Evolutionary conservation across 2,113 vertebrate species (phyloP).

Genomic region (Gambusia holbrooki): DNA sequence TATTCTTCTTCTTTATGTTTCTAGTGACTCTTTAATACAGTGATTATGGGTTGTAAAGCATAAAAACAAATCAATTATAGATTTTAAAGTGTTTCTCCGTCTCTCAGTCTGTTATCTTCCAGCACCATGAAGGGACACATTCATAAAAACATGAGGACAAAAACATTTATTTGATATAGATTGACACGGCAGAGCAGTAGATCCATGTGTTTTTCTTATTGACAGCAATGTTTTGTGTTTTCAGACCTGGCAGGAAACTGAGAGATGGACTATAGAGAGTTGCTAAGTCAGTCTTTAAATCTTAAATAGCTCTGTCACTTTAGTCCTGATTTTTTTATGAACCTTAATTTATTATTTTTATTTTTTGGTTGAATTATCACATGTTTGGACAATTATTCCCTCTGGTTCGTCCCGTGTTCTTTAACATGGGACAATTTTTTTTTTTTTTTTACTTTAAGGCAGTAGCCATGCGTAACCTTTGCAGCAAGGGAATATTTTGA

Average conservation of each 20-base stretch:
- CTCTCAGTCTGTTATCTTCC: neutral
- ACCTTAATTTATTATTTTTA: too few relatives aligned
- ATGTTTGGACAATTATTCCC: too few relatives aligned
- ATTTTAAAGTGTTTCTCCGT: neutral
- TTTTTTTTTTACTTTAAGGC: too few relatives aligned
- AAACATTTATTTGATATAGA: neutral
- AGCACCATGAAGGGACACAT: slow-evolving; percentile 1
- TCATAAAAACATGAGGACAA: neutral
- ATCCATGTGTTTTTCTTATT: slow-evolving; percentile 39
- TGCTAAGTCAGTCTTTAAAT: slow-evolving; percentile 48
- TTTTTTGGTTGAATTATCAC: too few relatives aligned
- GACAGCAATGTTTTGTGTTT: slow-evolving; percentile 49
- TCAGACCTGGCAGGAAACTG: slow-evolving; percentile 61
- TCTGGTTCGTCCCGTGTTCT: too few relatives aligned
- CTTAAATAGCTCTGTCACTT: slow-evolving; percentile 6
- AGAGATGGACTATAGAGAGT: slow-evolving; percentile 67
- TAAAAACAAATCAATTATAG: neutral
- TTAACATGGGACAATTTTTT: too few relatives aligned
- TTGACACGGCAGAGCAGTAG: slow-evolving; percentile 20
- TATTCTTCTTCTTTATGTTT: neutral
- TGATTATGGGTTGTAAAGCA: neutral
- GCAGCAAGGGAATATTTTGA: too few relatives aligned
- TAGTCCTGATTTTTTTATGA: too few relatives aligned
- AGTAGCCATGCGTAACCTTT: too few relatives aligned
- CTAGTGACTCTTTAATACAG: neutral